phyloP scores from a whole-genome alignment of 2,797 vertebrate genomes.

The Dromococcyx pavoninus region DNA sequence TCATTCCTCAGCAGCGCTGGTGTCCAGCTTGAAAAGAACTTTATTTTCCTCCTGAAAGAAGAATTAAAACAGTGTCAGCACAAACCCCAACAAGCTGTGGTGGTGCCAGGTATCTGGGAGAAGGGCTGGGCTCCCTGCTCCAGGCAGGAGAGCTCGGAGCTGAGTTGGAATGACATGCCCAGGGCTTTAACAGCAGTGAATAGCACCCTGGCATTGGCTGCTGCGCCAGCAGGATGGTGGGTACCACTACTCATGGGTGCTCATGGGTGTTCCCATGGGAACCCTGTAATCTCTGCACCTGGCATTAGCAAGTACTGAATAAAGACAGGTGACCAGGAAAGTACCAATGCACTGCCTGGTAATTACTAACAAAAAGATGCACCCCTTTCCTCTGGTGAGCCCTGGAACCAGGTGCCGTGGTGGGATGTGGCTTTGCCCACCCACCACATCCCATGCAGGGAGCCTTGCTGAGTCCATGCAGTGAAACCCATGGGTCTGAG shows the following conservation, averaged over 20 bases:
- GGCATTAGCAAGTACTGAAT: fast-evolving
- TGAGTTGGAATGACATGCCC: background rate
- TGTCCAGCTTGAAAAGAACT: background rate
- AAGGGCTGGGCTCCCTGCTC: no score
- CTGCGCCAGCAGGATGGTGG: fast-evolving
- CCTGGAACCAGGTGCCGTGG: background rate
- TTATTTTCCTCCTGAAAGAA: background rate
- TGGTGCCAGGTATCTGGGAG: no score
- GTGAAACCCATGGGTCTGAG: background rate
- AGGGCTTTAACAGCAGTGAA: background rate
- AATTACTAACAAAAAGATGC: background rate
- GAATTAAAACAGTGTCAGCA: fast-evolving
- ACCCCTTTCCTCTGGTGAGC: no score
- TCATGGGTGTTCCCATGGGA: fast-evolving
- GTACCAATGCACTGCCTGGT: fast-evolving
- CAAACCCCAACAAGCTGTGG: fast-evolving
- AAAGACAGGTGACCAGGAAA: fast-evolving
- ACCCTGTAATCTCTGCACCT: fast-evolving
- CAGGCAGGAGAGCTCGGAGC: no score
- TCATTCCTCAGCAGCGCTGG: background rate
- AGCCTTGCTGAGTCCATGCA: no score
- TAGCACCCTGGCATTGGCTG: fast-evolving
- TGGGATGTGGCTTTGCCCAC: background rate
- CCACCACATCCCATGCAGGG: fast-evolving
- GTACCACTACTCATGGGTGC: fast-evolving